Percentiles rank a stretch among this genome's conserved stretches.
Evolutionary conservation across 2,888 invertebrate genomes (phyloP).

Genomic region (Bimastos eiseni): DNA sequence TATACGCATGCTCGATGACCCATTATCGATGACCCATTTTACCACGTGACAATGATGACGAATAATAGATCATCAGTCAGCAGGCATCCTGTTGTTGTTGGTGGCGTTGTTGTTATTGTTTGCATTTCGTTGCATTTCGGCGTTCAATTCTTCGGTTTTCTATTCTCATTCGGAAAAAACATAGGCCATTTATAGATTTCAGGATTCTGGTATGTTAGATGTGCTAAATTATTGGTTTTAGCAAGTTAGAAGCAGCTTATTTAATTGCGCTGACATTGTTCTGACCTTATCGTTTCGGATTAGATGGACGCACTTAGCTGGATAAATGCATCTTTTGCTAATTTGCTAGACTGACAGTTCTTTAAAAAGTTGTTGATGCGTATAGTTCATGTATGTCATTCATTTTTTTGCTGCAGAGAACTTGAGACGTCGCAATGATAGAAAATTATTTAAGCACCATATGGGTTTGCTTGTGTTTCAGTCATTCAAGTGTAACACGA

Average conservation of each 20-base stretch:
- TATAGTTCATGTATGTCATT: background rate
- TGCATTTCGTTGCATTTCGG: conserved; percentile 6
- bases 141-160: background rate
- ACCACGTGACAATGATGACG: background rate
- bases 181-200: background rate
- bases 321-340: background rate
- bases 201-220: background rate
- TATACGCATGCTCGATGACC: background rate
- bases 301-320: background rate
- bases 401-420: background rate
- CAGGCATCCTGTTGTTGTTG: conserved; percentile 13
- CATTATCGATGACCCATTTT: background rate
- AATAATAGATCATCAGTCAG: conserved; percentile 13
- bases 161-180: background rate
- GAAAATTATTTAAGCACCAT: no score
- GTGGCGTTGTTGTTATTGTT: background rate
- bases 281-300: background rate
- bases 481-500: background rate
- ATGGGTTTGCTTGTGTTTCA: background rate
- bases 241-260: background rate
- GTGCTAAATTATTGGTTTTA: background rate
- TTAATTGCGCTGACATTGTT: conserved; percentile 13
- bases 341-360: background rate
- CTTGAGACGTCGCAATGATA: background rate
- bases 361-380: background rate